Conservation (phyloP, 2,888 invertebrate species). For the Lottia scabra region DNA sequence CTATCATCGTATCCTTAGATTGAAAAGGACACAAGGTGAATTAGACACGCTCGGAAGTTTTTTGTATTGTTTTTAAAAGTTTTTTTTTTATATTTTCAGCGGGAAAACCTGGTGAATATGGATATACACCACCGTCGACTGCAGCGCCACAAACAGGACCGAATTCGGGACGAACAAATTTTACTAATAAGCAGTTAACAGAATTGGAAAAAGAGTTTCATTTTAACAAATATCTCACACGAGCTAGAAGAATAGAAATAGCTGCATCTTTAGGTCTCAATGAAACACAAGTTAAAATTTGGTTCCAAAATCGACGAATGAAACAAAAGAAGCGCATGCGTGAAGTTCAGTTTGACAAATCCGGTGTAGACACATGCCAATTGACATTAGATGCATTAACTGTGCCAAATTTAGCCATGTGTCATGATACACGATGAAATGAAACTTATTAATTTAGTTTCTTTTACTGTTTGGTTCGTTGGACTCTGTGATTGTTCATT, state of each 20-base stretch:
- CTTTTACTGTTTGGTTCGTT: too few species aligned
- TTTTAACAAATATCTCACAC: constrained; percentile 97
- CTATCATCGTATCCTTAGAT: too few species aligned
- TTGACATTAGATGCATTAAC: constrained; percentile 48
- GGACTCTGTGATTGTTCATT: too few species aligned
- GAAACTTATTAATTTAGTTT: not conserved
- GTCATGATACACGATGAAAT: constrained; percentile 47
- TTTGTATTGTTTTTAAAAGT: constrained; percentile 5
- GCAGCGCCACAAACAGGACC: constrained; percentile 40
- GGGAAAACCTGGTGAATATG: constrained; percentile 41
- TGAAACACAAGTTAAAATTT: constrained; percentile 82
- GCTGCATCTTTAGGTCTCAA: constrained; percentile 95
- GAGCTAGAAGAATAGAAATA: constrained; percentile 96
- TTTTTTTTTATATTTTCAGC: constrained; percentile 21
- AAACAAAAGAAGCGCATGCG: constrained; percentile 69
- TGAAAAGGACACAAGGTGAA: not conserved
- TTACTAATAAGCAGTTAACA: constrained; percentile 98
- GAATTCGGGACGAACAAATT: constrained; percentile 88
- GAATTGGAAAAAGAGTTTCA: constrained; percentile 99
- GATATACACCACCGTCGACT: constrained; percentile 35
- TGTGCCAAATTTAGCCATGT: constrained; percentile 49
- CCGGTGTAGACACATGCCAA: constrained; percentile 44
- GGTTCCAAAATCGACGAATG: constrained; percentile 70
- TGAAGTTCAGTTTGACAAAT: constrained; percentile 58
- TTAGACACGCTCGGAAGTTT: not conserved